These are phyloP conservation scores for Loripinus fragilis DNA, from an alignment of 2,888 invertebrate genomes.

Conservation along the genomic window DNA sequence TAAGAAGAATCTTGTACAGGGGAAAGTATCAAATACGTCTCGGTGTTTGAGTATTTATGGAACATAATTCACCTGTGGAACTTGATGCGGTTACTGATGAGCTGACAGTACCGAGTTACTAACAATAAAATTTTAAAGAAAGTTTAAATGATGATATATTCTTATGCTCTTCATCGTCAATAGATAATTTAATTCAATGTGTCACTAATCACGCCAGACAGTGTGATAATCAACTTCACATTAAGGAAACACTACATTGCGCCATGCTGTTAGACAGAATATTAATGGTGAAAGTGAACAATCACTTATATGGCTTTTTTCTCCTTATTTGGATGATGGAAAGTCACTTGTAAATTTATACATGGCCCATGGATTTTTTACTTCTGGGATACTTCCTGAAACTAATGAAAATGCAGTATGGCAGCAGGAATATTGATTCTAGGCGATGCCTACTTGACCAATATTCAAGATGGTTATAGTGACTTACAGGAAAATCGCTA, in stretches of 20 bases:
- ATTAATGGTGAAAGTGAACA: not conserved
- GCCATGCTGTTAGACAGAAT: not conserved
- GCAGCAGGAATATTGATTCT: not conserved
- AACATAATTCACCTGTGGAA: too few relatives aligned
- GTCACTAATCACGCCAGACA: too few relatives aligned
- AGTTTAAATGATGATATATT: too few relatives aligned
- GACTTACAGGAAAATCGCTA: constrained; percentile 5
- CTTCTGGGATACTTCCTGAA: constrained; percentile 14
- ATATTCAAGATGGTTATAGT: not conserved
- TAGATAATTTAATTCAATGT: too few relatives aligned
- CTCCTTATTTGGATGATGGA: constrained; percentile 20
- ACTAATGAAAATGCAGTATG: constrained; percentile 13
- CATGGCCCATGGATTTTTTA: constrained; percentile 20
- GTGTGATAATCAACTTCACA: too few relatives aligned
- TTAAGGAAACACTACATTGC: not conserved
- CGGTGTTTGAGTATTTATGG: too few relatives aligned
- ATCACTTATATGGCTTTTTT: constrained; percentile 10
- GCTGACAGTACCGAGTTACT: too few relatives aligned
- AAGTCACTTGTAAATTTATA: constrained; percentile 15
- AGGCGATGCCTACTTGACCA: not conserved
- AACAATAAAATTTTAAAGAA: too few relatives aligned
- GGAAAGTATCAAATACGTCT: too few relatives aligned
- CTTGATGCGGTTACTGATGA: too few relatives aligned
- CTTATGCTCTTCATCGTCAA: too few relatives aligned
- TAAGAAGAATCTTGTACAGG: too few relatives aligned